Conservation (phyloP, 2,888 invertebrate genomes). For the Napeogenes sylphis region DNA sequence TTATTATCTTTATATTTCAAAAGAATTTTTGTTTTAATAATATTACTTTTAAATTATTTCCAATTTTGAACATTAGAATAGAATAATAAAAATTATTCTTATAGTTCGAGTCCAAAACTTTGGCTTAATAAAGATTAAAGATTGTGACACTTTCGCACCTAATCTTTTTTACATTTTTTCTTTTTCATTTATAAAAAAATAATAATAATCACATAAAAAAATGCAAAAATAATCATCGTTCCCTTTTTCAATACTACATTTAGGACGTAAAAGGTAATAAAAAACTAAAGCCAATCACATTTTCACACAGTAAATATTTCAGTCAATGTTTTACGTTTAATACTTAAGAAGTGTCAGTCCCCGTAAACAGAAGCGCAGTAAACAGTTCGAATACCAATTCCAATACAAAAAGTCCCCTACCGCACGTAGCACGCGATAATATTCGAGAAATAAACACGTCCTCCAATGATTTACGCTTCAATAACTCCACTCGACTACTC, state of each 20-base stretch:
- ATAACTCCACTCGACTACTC: conserved; percentile 36
- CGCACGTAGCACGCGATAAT: conserved; percentile 19
- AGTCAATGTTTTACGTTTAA: not conserved
- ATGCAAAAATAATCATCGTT: no score
- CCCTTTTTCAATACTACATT: no score
- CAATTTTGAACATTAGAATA: no score
- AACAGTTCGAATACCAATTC: conserved; percentile 2
- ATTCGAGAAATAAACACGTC: conserved; percentile 34
- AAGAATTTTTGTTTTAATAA: not conserved
- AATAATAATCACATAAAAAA: no score
- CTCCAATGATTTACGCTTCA: conserved; percentile 46
- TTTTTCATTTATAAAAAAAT: no score
- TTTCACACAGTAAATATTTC: not conserved
- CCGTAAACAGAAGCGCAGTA: not conserved
- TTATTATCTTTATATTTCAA: conserved; percentile 12
- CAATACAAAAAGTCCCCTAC: conserved; percentile 14
- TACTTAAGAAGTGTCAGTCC: not conserved
- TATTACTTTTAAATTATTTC: not conserved
- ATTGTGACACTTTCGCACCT: no score
- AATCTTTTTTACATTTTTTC: no score
- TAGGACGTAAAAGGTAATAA: no score
- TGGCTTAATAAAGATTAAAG: no score
- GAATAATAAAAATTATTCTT: no score
- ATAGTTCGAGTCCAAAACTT: no score
- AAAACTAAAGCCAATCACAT: no score